phyloP scores from a whole-genome alignment of 1,140 invertebrate genomes.

The Cydia pomonella region DNA sequence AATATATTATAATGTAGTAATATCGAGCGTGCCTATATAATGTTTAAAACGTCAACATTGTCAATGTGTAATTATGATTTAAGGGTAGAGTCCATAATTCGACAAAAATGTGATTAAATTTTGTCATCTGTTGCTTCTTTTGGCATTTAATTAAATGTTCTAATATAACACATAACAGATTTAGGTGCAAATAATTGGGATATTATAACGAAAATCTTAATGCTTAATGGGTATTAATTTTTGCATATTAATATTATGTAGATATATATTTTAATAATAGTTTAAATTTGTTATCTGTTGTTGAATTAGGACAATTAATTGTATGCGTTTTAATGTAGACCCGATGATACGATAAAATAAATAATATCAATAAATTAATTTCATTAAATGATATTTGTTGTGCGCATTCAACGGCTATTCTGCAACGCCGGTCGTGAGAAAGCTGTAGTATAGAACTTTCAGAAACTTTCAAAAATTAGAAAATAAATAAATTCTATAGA shows the following conservation, averaged over 20 bases:
- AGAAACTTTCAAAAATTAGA: conserved; percentile 5
- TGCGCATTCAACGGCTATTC: not conserved
- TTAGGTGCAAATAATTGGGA: not conserved
- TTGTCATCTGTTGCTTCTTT: not conserved
- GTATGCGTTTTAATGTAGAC: not conserved
- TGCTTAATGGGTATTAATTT: no score
- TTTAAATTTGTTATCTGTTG: not conserved
- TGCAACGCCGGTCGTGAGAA: no score
- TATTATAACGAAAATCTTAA: no score
- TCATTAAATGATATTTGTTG: not conserved
- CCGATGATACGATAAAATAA: no score
- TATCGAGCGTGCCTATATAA: conserved; percentile 70
- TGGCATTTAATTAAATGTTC: not conserved
- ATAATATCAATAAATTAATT: not conserved
- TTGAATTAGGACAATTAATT: not conserved
- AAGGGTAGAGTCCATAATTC: not conserved
- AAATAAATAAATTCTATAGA: not conserved
- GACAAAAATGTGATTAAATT: not conserved
- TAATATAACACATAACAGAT: not conserved
- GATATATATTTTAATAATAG: no score
- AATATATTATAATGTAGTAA: conserved; percentile 73
- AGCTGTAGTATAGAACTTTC: not conserved
- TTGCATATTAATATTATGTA: no score
- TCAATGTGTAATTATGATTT: conserved; percentile 12
- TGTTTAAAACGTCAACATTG: conserved; percentile 42